Conservation (phyloP, 2,797 vertebrate species). For the Schizothorax lantsangensis region DNA sequence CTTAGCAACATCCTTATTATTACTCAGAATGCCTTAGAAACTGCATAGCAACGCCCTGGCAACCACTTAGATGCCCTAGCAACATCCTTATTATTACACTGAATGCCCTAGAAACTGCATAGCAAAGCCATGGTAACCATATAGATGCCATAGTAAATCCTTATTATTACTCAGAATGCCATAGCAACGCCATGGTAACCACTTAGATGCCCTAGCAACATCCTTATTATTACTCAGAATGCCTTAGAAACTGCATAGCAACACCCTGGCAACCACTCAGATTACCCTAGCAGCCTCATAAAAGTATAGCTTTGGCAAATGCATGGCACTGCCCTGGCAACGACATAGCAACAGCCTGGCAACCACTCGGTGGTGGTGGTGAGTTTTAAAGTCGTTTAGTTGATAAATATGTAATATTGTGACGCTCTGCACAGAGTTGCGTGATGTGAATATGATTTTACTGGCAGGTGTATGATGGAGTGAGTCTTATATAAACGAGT, state of each 20-base stretch:
- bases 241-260: neutral
- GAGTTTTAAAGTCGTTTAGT: neutral
- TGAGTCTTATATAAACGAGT: neutral
- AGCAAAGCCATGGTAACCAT: no score
- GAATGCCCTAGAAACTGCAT: neutral
- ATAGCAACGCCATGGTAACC: no score
- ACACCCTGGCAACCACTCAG: neutral
- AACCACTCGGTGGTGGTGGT: no score
- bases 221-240: no score
- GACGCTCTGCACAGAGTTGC: neutral
- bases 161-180: no score
- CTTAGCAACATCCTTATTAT: neutral
- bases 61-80: no score
- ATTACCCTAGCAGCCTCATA: neutral
- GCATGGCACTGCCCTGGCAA: neutral
- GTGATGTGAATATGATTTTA: neutral
- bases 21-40: accelerated
- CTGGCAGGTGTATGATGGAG: no score
- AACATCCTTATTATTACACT: neutral
- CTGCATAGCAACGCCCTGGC: neutral
- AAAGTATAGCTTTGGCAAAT: no score
- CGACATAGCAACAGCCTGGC: neutral
- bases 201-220: no score
- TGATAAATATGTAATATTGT: neutral
- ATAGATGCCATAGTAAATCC: no score